Conservation (phyloP, 2,888 invertebrate species). For the Tenthredo livida region DNA sequence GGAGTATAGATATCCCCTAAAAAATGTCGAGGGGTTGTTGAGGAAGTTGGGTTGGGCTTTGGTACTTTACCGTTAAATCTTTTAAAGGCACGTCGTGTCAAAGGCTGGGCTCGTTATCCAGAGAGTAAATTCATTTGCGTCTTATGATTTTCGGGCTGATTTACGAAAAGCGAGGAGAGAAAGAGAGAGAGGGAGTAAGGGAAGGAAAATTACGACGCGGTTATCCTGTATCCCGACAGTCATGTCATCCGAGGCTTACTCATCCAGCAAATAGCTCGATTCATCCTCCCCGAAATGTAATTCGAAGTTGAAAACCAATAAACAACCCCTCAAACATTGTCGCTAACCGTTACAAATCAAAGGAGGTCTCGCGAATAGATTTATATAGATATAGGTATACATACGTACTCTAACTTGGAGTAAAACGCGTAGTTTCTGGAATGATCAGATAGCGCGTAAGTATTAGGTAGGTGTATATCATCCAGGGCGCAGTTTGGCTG, state of each 20-base stretch:
- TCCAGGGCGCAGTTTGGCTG: not conserved
- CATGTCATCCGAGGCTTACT: not conserved
- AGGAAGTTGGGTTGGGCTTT: not conserved
- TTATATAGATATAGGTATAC: not conserved
- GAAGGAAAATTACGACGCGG: not conserved
- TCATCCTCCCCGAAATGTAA: not conserved
- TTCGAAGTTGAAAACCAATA: conserved; percentile 11
- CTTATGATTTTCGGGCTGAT: not conserved
- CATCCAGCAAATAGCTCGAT: conserved; percentile 5
- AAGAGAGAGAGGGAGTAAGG: not conserved
- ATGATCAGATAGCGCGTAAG: conserved; percentile 58
- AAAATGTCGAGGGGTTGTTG: not conserved
- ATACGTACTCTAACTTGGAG: not conserved
- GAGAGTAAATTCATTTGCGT: conserved; percentile 9
- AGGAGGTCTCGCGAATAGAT: conserved; percentile 1
- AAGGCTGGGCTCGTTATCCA: not conserved
- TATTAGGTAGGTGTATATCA: conserved; percentile 43
- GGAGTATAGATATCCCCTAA: not conserved
- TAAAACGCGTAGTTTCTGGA: conserved; percentile 54
- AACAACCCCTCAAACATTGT: conserved; percentile 3
- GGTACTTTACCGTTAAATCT: conserved; percentile 13
- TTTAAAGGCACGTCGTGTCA: not conserved
- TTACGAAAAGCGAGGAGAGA: not conserved
- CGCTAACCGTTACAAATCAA: conserved; percentile 26
- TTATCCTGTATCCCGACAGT: not conserved